A percentile compares a stretch with the other conserved stretches of the same genome.
Evolutionary conservation across 2,888 invertebrate genomes (phyloP).

Genomic region (Ormyrus labotus): DNA sequence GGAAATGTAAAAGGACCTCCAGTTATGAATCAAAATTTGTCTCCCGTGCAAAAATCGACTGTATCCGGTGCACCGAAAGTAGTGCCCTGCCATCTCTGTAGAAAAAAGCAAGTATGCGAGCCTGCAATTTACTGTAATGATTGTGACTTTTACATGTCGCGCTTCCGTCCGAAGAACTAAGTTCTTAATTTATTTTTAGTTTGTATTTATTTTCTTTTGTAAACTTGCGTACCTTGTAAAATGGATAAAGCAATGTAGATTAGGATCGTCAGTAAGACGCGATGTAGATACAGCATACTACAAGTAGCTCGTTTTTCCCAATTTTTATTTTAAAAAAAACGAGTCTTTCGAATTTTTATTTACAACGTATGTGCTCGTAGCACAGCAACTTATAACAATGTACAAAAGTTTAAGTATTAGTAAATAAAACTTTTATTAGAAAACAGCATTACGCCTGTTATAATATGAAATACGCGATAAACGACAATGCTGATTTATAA

Average conservation of each 20-base stretch:
- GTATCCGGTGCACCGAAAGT: slow-evolving; percentile 76
- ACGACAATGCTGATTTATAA: neutral
- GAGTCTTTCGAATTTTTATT: slow-evolving; percentile 15
- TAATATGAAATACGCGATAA: slow-evolving; percentile 37
- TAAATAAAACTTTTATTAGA: slow-evolving; percentile 8
- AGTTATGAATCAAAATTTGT: slow-evolving; percentile 81
- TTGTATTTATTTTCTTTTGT: slow-evolving; percentile 30
- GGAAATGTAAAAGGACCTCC: slow-evolving; percentile 80
- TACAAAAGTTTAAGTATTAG: slow-evolving; percentile 38
- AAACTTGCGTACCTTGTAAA: slow-evolving; percentile 46
- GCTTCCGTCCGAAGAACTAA: slow-evolving; percentile 83
- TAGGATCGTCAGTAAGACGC: neutral
- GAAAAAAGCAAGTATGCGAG: slow-evolving; percentile 87
- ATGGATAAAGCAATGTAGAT: slow-evolving; percentile 14
- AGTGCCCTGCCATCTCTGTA: slow-evolving; percentile 89
- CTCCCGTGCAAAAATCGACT: slow-evolving; percentile 84
- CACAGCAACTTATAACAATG: slow-evolving; percentile 21
- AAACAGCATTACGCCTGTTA: slow-evolving; percentile 21
- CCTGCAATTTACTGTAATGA: slow-evolving; percentile 91
- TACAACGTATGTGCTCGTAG: slow-evolving; percentile 14
- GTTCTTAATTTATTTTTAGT: slow-evolving; percentile 27
- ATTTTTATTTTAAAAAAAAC: neutral
- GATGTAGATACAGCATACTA: slow-evolving; percentile 20
- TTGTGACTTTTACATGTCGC: slow-evolving; percentile 94
- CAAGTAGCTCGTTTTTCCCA: slow-evolving; percentile 6